Base-by-base conservation (phyloP, 2,797 vertebrate genomes). In the Catostomus latipinnis region DNA sequence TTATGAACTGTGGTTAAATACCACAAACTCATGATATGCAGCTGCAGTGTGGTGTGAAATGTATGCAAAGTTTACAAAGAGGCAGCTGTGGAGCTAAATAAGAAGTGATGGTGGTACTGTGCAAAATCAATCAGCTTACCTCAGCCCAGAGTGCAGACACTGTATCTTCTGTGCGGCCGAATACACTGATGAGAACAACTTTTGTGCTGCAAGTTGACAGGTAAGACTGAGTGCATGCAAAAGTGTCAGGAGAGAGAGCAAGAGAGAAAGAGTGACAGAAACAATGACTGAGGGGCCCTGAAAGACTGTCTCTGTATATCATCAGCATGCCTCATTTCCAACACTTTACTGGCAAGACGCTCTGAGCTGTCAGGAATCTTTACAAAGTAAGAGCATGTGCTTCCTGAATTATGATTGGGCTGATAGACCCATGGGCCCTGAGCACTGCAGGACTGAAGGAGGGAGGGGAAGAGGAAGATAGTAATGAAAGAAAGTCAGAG, bases 261-360 rank as follows among this genome's bases (percentile, higher is more conserved):
- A 50, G 18, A 52, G 63, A 73, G 49, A 62, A 22, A n/a, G 62
- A 81, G 56, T 63, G 58, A 76, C 73, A 81, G 80, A 76, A 76
- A 81, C 65, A 81, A 70, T 76, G 80, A 65, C 67, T 71, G 63
- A 81, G 62, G 70, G 61, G 46, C 70, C 48, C 61, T 78, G 63
- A 82, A 78, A 78, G 50, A 69, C 56, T 82, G 71, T 81, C 71
- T 81, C 75, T 63, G 75, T 78, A 18, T 75, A 80, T 81, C 74
- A 76, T 69, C 82, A 57, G 65, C 0, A 13, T 12, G 70, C 70
- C 70, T 78, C 78, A 73, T 78, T 84, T 81, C 52, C 66, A 74
- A 62, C 74, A 75, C 65, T 78, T 81, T 75, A 60, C 71, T 58
- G 65, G 57, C 18, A 69, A 82, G 76, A 63, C 4, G 14, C 58